phyloP scores from a whole-genome alignment of 2,888 invertebrate genomes.

The Dioctria rufipes region DNA sequence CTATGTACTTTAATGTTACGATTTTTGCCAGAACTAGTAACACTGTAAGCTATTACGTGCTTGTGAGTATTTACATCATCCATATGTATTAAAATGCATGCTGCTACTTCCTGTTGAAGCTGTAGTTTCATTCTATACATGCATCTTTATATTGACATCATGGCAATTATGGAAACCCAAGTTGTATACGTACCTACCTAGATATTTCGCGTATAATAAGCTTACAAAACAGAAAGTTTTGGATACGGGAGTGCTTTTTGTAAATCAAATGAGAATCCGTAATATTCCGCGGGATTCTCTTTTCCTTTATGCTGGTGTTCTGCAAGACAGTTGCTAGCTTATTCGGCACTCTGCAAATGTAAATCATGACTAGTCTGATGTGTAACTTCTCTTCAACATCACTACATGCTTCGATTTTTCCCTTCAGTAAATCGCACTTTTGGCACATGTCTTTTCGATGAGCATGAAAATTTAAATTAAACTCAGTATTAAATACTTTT shows the following conservation, averaged over 20 bases:
- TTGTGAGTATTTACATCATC: slow-evolving; percentile 23
- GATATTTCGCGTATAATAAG: too few species aligned
- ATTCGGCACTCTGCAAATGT: slow-evolving; percentile 48
- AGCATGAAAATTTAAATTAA: background rate
- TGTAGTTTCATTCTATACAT: too few species aligned
- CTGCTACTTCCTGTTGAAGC: slow-evolving; percentile 61
- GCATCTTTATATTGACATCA: slow-evolving; percentile 62
- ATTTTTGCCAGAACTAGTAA: background rate
- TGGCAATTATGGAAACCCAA: slow-evolving; percentile 63
- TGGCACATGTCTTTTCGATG: slow-evolving; percentile 4
- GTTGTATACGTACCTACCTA: slow-evolving; percentile 63
- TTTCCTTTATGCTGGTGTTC: slow-evolving; percentile 46
- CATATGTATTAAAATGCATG: slow-evolving; percentile 42
- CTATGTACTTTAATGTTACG: slow-evolving; percentile 25
- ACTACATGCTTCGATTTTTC: slow-evolving; percentile 32
- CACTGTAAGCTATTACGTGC: background rate
- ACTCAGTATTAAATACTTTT: background rate
- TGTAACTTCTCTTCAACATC: slow-evolving; percentile 39
- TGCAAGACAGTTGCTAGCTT: slow-evolving; percentile 35
- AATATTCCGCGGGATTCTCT: slow-evolving; percentile 43
- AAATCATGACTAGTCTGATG: slow-evolving; percentile 38
- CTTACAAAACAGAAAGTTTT: slow-evolving; percentile 54
- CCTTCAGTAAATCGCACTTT: slow-evolving; percentile 45
- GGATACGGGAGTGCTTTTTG: slow-evolving; percentile 23
- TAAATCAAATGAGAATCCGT: slow-evolving; percentile 35